A percentile compares a stretch with the other conserved stretches of the same genome.
Evolutionary conservation across 2,888 invertebrate genomes (phyloP).

Genomic region (Sepiola atlantica): DNA sequence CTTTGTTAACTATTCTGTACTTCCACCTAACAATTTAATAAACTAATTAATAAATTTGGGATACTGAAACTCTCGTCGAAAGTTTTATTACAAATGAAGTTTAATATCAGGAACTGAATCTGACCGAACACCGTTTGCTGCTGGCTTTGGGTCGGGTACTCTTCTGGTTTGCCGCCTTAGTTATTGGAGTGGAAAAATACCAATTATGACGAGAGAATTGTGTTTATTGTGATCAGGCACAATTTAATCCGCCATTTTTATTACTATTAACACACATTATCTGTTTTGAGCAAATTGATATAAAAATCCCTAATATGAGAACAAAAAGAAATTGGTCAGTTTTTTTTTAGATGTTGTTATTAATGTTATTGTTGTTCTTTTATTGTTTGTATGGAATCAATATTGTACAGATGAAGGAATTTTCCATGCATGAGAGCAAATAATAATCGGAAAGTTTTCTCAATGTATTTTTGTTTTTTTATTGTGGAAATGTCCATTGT

Average conservation of each 20-base stretch:
- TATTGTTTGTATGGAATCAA: not conserved
- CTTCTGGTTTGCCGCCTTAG: no score
- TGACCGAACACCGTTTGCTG: no score
- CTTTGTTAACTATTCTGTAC: no score
- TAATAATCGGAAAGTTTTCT: not conserved
- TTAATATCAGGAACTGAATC: no score
- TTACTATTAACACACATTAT: not conserved
- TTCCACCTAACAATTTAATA: no score
- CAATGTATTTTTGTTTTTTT: not conserved
- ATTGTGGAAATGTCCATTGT: not conserved
- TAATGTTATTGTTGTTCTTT: no score
- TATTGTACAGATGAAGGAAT: not conserved
- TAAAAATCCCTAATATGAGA: not conserved
- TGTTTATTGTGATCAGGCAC: not conserved
- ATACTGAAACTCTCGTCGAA: no score
- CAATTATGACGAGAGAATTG: not conserved
- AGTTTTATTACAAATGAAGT: no score
- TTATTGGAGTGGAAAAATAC: not conserved
- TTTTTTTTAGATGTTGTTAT: not conserved
- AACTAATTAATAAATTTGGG: no score
- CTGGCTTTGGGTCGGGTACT: no score
- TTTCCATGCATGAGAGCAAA: not conserved
- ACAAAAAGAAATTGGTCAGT: not conserved
- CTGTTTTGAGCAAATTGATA: not conserved
- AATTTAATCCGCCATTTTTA: not conserved